Percentiles rank a stretch among this genome's conserved stretches.
These are phyloP conservation scores for Daphoenositta chrysoptera DNA, from an alignment of 2,113 vertebrate genomes.

Conservation along the genomic window DNA sequence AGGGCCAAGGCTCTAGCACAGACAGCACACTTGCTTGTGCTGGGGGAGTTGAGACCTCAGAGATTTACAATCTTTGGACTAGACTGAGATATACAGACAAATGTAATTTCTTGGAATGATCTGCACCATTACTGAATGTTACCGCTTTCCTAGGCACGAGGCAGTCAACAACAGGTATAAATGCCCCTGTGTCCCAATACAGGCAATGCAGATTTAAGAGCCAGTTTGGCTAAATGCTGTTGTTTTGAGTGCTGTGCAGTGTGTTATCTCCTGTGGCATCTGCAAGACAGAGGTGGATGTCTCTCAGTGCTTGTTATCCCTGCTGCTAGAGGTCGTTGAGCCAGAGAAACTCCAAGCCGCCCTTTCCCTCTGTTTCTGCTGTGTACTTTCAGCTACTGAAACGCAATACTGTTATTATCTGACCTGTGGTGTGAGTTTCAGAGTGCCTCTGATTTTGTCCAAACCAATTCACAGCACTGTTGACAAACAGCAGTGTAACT, in stretches of 20 bases:
- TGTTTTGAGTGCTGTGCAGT: neutral
- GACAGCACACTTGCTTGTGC: neutral
- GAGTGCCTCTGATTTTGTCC: neutral
- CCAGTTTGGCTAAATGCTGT: neutral
- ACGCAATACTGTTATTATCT: neutral
- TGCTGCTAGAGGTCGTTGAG: neutral
- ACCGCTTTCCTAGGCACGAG: rapidly evolving
- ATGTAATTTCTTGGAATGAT: neutral
- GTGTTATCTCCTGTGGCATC: neutral
- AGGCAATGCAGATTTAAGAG: neutral
- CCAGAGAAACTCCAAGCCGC: neutral
- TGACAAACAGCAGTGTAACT: neutral
- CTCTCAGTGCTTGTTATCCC: neutral
- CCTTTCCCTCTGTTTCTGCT: neutral
- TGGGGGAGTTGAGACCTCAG: neutral
- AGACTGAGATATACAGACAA: neutral
- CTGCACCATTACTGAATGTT: neutral
- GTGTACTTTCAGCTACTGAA: neutral
- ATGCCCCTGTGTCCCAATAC: neutral
- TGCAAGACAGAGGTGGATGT: neutral
- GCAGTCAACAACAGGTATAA: neutral
- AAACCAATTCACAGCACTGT: neutral
- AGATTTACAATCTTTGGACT: neutral
- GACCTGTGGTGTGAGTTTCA: neutral
- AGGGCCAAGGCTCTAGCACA: neutral